Percentiles rank a stretch among this genome's conserved stretches.
Evolutionary conservation across 2,888 invertebrate genomes (phyloP).

Genomic region (Drosophila testacea): DNA sequence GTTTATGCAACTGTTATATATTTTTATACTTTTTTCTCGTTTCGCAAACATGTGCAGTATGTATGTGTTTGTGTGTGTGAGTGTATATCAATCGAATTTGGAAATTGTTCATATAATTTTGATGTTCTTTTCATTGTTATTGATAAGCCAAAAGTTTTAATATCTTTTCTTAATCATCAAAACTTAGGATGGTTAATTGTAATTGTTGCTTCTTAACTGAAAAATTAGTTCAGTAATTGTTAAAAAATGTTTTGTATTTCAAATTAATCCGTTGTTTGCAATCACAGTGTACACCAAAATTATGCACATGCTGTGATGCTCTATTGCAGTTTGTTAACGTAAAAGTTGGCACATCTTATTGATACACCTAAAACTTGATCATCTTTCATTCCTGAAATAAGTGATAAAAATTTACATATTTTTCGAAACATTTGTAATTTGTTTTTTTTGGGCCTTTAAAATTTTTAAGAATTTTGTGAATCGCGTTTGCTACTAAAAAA

Average conservation of each 20-base stretch:
- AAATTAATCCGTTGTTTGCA: conserved; percentile 64
- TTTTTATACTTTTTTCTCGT: conserved; percentile 61
- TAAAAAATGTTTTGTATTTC: conserved; percentile 46
- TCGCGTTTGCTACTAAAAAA: conserved; percentile 85
- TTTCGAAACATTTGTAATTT: conserved; percentile 53
- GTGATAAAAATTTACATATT: conserved; percentile 81
- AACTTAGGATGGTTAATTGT: conserved; percentile 78
- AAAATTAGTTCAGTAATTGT: conserved; percentile 54
- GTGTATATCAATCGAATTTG: conserved; percentile 83
- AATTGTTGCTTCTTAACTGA: conserved; percentile 50
- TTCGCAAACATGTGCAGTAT: conserved; percentile 62
- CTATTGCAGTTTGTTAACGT: conserved; percentile 79
- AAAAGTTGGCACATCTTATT: conserved; percentile 41
- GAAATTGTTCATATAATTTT: conserved; percentile 57
- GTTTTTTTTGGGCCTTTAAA: conserved; percentile 52
- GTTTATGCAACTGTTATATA: conserved; percentile 67
- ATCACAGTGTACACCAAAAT: conserved; percentile 67
- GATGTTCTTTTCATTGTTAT: conserved; percentile 45
- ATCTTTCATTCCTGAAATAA: conserved; percentile 70
- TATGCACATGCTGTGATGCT: conserved; percentile 65
- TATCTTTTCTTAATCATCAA: conserved; percentile 46
- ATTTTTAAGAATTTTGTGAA: conserved; percentile 71
- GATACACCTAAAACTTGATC: conserved; percentile 46
- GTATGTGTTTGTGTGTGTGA: conserved; percentile 55
- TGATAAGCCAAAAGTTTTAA: conserved; percentile 75